phyloP scores from a whole-genome alignment of 2,888 invertebrate genomes.

The Anarsia innoxiella region DNA sequence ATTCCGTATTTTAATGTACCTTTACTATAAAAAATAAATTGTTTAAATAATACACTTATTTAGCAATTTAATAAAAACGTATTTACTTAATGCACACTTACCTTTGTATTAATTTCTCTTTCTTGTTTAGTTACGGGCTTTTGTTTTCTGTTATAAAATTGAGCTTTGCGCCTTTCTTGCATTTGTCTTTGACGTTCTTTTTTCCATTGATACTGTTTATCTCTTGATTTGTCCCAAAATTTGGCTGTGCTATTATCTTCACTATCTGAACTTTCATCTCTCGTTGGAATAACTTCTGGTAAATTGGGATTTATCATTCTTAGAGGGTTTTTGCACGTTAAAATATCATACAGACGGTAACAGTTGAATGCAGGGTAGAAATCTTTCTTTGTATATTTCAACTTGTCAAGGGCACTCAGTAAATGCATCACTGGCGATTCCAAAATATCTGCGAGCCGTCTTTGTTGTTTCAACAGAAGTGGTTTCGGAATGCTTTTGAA shows the following conservation, averaged over 20 bases:
- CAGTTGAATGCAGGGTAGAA: constrained; percentile 80
- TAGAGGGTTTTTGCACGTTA: constrained; percentile 73
- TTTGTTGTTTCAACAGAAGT: constrained; percentile 78
- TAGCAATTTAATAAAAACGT: neutral
- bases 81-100: constrained; percentile 38
- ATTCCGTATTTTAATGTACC: neutral
- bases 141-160: constrained; percentile 39
- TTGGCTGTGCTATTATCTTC: constrained; percentile 50
- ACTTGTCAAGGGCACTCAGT: constrained; percentile 80
- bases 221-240: constrained; percentile 69
- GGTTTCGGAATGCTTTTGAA: constrained; percentile 81
- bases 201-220: constrained; percentile 69
- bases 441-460: constrained; percentile 78
- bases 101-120: constrained; percentile 71
- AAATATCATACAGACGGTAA: constrained; percentile 73
- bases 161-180: constrained; percentile 48
- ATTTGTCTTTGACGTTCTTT: constrained; percentile 53
- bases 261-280: constrained; percentile 48
- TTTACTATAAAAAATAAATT: constrained; percentile 3
- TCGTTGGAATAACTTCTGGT: constrained; percentile 29
- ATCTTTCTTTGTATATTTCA: constrained; percentile 74
- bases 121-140: constrained; percentile 48
- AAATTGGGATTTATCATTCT: constrained; percentile 63
- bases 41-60: constrained; percentile 1
- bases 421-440: constrained; percentile 84